Conservation (phyloP, 2,797 vertebrate species). For the Bradypus variegatus region DNA sequence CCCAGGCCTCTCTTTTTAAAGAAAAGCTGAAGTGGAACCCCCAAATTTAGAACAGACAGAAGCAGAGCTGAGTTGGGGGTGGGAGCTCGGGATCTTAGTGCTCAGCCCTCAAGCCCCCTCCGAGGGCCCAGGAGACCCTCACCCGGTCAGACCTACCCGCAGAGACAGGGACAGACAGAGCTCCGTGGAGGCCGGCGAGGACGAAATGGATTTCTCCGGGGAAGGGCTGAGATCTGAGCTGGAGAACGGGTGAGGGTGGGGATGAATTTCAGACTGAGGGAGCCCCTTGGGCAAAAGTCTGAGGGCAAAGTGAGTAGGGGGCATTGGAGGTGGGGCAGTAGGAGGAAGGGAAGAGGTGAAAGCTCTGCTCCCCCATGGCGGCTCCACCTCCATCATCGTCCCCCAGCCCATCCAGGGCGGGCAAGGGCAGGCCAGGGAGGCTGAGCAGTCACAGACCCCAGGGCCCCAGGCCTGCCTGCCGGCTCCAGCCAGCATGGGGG, state of each 20-base stretch:
- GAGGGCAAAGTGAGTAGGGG: not conserved
- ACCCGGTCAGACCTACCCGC: not conserved
- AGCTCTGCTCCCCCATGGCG: too few relatives aligned
- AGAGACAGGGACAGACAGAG: not conserved
- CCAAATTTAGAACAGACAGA: not conserved
- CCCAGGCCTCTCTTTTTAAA: too few relatives aligned
- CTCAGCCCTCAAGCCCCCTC: not conserved
- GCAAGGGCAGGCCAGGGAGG: too few relatives aligned
- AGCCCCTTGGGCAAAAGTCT: rapidly evolving
- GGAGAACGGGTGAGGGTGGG: rapidly evolving
- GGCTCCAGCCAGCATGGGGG: not conserved
- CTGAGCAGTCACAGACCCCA: too few relatives aligned
- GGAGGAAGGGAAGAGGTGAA: not conserved
- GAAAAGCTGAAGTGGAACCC: rapidly evolving
- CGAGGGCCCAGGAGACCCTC: too few relatives aligned
- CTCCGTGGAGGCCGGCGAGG: not conserved
- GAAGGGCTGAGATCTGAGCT: not conserved
- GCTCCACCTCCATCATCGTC: not conserved
- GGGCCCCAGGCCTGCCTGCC: not conserved
- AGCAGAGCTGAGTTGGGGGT: not conserved
- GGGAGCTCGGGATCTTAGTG: not conserved
- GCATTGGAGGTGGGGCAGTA: too few relatives aligned
- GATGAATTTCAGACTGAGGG: not conserved
- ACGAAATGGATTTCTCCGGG: not conserved
- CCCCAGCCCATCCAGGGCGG: too few relatives aligned